Evolutionary conservation across 2,797 vertebrate genomes (phyloP), one percentile per base, ranked within the genome.

Genomic region (Acipenser ruthenus): DNA sequence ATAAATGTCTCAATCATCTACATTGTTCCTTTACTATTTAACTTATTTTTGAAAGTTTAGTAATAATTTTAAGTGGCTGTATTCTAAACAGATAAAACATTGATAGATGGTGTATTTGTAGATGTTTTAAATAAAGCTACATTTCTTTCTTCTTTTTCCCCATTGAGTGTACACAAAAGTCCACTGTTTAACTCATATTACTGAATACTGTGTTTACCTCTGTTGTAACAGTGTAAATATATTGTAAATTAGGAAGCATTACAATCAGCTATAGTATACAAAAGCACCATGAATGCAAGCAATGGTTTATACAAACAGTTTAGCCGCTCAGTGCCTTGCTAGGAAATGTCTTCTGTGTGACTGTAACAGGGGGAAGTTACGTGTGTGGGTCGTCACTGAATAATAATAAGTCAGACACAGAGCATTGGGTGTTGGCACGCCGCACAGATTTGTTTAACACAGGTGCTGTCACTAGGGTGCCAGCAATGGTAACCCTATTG

Each of bases 181-280:
- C 60, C 4, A n/a, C 55, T 58, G 6, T 11, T 58, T 58, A 58
- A 13, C 15, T 7, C n/a, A 3, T 58, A 58, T 58, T 58, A 58
- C 7, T 13, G 15, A 58, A 58, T 6, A 58, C 55, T n/a, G 7
- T 11, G 55, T 58, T 58, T 58, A 58, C 55, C 10, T 13, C 7
- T 58, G 7, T 58, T 58, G 55, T 58, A 58, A 58, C 12, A n/a
- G 15, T 58, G 55, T 58, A 58, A 58, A 58, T 58, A 58, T 58
- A n/a, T 58, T 58, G 55, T 58, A 58, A 58, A 58, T 58, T 13
- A 13, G 12, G 12, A 7, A 58, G 55, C 55, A 11, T 58, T 58
- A 58, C 55, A 58, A 58, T 58, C 55, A n/a, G 15, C 55, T n/a
- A 2, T 11, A 58, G 55, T 58, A 58, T 13, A 58, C 55, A 58